Percentiles rank a stretch among this genome's conserved stretches.
Evolutionary conservation across 2,888 invertebrate genomes (phyloP).

Genomic region (Hemicrepidius hirtus): DNA sequence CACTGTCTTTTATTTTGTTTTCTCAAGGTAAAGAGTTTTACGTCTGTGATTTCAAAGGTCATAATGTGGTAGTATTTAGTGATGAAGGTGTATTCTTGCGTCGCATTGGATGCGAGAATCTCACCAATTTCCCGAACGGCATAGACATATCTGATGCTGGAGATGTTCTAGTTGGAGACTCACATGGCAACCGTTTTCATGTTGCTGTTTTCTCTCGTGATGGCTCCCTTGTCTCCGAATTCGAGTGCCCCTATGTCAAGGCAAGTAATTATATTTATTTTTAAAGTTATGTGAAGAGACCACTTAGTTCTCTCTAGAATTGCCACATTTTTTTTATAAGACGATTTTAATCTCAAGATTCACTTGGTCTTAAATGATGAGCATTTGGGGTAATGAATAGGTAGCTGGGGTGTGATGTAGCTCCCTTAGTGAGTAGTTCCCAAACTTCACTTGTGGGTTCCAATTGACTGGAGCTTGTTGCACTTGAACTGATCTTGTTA

Average conservation of each 20-base stretch:
- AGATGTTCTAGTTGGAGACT: slow-evolving; percentile 96
- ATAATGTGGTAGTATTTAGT: slow-evolving; percentile 96
- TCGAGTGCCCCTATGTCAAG: slow-evolving; percentile 98
- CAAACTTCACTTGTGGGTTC: no score
- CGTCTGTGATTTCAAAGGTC: slow-evolving; percentile 98
- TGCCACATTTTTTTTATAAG: no score
- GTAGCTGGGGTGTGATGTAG: no score
- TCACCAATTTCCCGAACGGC: slow-evolving; percentile 98
- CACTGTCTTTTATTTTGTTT: no score
- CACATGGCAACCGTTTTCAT: slow-evolving; percentile 98
- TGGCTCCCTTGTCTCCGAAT: slow-evolving; percentile 91
- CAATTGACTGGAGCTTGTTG: no score
- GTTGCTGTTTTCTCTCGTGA: slow-evolving; percentile 96
- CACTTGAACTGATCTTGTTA: no score
- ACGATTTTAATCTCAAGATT: no score
- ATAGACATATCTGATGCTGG: slow-evolving; percentile 98
- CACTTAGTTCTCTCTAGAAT: no score
- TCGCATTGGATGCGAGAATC: slow-evolving; percentile 95
- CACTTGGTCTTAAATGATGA: no score
- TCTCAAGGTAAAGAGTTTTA: slow-evolving; percentile 90
- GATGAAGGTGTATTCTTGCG: slow-evolving; percentile 94
- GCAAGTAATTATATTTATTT: slow-evolving; percentile 72
- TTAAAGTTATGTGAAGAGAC: no score
- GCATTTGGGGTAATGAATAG: no score
- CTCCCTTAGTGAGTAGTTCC: no score